Evolutionary conservation across 2,797 vertebrate species (phyloP).

Genomic region (Lutjanus argentimaculatus): DNA sequence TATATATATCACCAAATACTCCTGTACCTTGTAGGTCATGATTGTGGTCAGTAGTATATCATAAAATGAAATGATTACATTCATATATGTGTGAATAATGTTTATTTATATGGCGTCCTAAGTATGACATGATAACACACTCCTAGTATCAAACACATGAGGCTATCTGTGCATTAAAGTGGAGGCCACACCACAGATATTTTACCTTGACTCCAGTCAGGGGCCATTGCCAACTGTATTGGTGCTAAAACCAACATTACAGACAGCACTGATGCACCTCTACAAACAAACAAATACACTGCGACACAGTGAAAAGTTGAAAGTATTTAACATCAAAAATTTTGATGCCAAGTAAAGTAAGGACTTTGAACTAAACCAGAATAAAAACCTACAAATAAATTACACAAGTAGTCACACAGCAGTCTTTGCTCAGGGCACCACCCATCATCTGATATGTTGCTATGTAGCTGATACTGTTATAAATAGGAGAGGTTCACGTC

Average conservation of each 20-base stretch:
- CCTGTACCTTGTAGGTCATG: neutral
- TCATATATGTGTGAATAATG: constrained; percentile 3
- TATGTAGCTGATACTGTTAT: neutral
- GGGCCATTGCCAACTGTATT: neutral
- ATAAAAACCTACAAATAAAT: constrained; percentile 67
- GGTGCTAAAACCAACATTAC: neutral
- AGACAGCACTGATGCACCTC: neutral
- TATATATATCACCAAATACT: no score
- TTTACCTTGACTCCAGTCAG: constrained; percentile 6
- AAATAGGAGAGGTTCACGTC: constrained; percentile 20
- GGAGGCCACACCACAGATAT: neutral
- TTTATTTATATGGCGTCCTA: constrained; percentile 16
- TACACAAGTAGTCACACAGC: constrained; percentile 48
- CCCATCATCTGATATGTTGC: neutral
- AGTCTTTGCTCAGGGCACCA: constrained; percentile 1
- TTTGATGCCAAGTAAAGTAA: constrained; percentile 11
- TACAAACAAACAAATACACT: neutral
- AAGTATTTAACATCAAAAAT: constrained; percentile 2
- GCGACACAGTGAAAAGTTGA: neutral
- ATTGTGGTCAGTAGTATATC: neutral
- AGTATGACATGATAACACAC: neutral
- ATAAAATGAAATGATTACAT: constrained; percentile 6
- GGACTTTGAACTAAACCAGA: constrained; percentile 36
- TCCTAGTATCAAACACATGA: neutral
- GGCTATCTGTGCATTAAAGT: neutral